Conservation (phyloP, 2,113 vertebrate species). For the Corythornis vintsioides region DNA sequence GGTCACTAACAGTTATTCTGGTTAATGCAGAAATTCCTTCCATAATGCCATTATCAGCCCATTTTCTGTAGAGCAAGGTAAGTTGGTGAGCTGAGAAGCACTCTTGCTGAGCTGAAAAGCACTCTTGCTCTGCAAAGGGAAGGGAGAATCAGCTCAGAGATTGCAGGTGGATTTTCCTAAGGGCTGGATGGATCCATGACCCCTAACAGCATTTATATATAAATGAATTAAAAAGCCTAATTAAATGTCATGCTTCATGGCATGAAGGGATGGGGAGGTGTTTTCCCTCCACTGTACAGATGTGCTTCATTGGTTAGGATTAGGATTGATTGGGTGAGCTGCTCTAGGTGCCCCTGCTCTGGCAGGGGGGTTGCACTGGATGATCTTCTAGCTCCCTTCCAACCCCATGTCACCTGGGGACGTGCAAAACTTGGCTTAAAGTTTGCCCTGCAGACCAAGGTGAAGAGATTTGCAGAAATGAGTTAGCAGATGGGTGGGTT, state of each 20-base stretch:
- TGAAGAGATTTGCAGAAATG: background rate
- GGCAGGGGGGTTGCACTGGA: too few species aligned
- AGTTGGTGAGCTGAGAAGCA: too few species aligned
- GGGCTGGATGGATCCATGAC: background rate
- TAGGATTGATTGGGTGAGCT: too few species aligned
- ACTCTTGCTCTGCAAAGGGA: background rate
- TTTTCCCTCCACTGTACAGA: background rate
- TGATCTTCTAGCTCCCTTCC: too few species aligned
- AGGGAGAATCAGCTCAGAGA: background rate
- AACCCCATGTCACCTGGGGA: too few species aligned
- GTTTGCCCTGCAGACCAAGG: background rate
- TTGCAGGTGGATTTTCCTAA: background rate
- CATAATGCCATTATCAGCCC: background rate
- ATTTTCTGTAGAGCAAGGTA: background rate
- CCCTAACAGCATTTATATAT: background rate
- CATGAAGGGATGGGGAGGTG: constrained; percentile 1
- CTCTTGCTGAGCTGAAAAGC: background rate
- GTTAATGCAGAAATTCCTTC: background rate
- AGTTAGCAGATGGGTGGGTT: background rate
- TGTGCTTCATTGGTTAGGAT: constrained; percentile 47
- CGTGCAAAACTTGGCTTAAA: background rate
- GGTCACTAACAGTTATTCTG: too few species aligned
- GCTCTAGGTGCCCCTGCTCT: too few species aligned
- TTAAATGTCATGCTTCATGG: constrained; percentile 56
- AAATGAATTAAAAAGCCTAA: constrained; percentile 53